Evolutionary conservation across 2,113 vertebrate species (phyloP), one percentile per base, ranked within the genome.

Genomic region (Malurus elegans): DNA sequence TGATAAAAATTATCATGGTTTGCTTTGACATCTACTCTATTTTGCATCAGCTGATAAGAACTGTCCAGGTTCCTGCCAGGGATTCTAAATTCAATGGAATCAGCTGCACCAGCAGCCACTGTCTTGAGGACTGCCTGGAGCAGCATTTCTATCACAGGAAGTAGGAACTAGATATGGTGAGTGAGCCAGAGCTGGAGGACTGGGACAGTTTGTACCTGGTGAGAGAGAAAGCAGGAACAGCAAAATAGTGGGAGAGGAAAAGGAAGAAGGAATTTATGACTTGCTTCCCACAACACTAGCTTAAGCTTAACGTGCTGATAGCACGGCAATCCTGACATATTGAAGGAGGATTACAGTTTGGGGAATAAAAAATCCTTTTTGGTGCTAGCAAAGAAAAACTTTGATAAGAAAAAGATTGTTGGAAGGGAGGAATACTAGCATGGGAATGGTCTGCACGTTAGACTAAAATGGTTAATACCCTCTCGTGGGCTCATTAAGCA

Each of bases 401-500:
- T 66, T 87, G 24, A 58, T 32, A 19, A 56, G 61, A 54, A 80
- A 40, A 76, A 70, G 8, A 51, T 75, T 81, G 40, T 44, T 53
- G 23, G 14, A 73, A 75, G 31, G 11, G 16, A 93, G 40, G 54
- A 74, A 18, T 21, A 48, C 31, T 19, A 58, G 42, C 34, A 42
- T 42, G n/a, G 12, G 60, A 12, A 51, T 71, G 19, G 19, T 62
- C 36, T 79, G 47, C 32, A n/a, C 15, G 4, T 10, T 47, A 58
- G 40, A 56, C 44, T 57, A 42, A 80, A 69, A 57, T 71, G 70
- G 93, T 66, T 57, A 29, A 14, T 84, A 25, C 10, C 7, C 12
- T 84, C 28, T 85, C 42, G 44, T 13, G 28, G 42, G 44, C 81
- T 96, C 48, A 34, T 78, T 90, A 70, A 96, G 81, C 20, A 86